Base-by-base conservation (phyloP, 2,797 vertebrate genomes). In the Gambelia wislizenii region DNA sequence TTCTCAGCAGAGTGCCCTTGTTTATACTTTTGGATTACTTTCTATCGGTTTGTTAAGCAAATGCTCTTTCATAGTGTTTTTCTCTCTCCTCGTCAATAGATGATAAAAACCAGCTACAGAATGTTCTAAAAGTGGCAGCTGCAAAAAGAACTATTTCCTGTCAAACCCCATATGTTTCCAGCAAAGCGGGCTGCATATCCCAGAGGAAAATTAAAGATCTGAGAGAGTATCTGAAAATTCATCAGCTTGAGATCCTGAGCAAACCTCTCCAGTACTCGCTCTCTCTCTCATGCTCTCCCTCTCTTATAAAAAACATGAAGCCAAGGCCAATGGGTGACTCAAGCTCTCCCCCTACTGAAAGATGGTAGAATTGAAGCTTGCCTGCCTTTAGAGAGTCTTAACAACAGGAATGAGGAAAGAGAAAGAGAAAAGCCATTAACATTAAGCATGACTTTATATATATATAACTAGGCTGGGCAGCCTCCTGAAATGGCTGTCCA, bases 311-410 rank as follows among this genome's bases (percentile, higher is more conserved):
- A 92, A 90, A 52, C 9, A 85, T 5, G 87, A 85, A 87, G 70
- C 49, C 7, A 0, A 75, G 0, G 2, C 27, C 20, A 2, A 4
- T 0, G 72, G 49, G 83, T 83, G 39, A 84, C 79, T 91, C 10
- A 94, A 95, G 89, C 90, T 92, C 96, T 92, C 96, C 96, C 94
- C 92, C 95, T 96, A 94, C 90, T 78, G 96, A 93, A 10, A 3
- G 39, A 78, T 0, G 0, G 52, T 83, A 59, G 1, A 49, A 83
- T 49, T 64, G 79, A 36, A 75, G 84, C 47, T 87, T 42, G 42
- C 6, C 0, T 5, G 6, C 27, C 36, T 25, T 30, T 76, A 36
- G 47, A 2, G 14, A n/a, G 2, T 59, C 9, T 0, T n/a, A 0
- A 5, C 30, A 75, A 39, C 79, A 67, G n/a, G 30, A 27, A 59